Evolutionary conservation across 2,888 invertebrate species (phyloP), one percentile per base, ranked within the genome.

Genomic region (Blera fallax): DNA sequence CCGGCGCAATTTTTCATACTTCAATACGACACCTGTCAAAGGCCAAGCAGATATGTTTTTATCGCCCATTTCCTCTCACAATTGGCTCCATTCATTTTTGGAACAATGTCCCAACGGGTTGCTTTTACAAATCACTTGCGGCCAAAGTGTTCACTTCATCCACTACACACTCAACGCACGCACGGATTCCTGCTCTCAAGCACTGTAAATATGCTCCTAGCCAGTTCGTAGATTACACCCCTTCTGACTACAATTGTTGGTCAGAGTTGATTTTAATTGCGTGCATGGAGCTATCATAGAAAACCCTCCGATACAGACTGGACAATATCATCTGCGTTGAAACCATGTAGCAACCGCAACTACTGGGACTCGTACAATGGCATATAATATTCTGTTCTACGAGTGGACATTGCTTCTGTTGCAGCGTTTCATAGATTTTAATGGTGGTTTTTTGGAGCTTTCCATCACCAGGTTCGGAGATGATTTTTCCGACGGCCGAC

Each of bases 241-340:
- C 56, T 40, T 14, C 16, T 21, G 7, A 43, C 21, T 34, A 3
- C 7, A 32, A 2, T 14, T 50, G 18, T 34, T 24, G 14, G 48
- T 11, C 14, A 3, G 10, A 73, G 65, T 32, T 37, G 45, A 62
- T 70, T 69, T 50, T 69, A 69, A 69, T 77, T 60, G 77, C 69
- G 40, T 52, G 67, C 52, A 24, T 48, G n/a, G n/a, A 29, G 21
- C 24, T 18, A 10, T 58, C 27, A 37, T 27, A 37, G 64, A 54
- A 64, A 32, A 40, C 43, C 34, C 18, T 58, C 56, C 24, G 8
- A 43, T 37, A 32, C 29, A 50, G 29, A 29, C 27, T 45, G 24
- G 32, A 34, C 43, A 43, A 45, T 62, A 52, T 69, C 69, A 78
- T 43, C 52, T 60, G 43, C 24, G 34, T 43, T 43, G 62, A 70